Conservation (phyloP, 1,140 invertebrate species). For the Polyergus mexicanus region DNA sequence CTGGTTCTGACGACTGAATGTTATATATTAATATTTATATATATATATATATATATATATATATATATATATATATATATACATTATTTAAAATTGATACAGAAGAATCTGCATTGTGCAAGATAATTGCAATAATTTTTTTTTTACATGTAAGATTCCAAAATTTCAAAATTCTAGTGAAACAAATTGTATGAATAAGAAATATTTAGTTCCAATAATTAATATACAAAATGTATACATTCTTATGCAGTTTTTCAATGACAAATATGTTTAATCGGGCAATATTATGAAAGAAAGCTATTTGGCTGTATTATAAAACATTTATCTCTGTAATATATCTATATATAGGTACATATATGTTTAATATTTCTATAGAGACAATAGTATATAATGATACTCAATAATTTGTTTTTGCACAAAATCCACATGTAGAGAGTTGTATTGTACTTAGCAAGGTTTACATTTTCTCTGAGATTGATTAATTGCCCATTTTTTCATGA, state of each 20-base stretch:
- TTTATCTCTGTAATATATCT: conserved; percentile 9
- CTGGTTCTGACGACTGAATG: conserved; percentile 88
- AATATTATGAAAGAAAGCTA: not conserved
- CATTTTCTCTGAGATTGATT: not conserved
- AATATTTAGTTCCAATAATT: not conserved
- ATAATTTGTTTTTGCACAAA: conserved; percentile 21
- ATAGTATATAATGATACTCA: not conserved
- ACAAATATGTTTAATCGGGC: not conserved
- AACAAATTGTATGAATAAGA: conserved; percentile 20
- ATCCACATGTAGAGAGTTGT: not conserved
- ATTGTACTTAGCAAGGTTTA: not conserved
- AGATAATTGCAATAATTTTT: conserved; percentile 50
- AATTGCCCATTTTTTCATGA: conserved; percentile 4
- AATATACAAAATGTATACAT: not conserved
- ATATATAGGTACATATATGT: not conserved
- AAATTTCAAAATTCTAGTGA: conserved; percentile 16
- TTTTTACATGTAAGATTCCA: not conserved
- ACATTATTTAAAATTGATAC: conserved; percentile 58
- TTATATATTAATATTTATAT: conserved; percentile 69
- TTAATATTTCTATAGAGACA: not conserved
- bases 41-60: conserved; percentile 65
- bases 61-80: conserved; percentile 67
- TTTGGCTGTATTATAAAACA: not conserved
- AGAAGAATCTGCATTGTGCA: not conserved
- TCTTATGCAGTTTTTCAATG: not conserved